Conservation (phyloP, 2,113 vertebrate genomes). For the Scomber scombrus region DNA sequence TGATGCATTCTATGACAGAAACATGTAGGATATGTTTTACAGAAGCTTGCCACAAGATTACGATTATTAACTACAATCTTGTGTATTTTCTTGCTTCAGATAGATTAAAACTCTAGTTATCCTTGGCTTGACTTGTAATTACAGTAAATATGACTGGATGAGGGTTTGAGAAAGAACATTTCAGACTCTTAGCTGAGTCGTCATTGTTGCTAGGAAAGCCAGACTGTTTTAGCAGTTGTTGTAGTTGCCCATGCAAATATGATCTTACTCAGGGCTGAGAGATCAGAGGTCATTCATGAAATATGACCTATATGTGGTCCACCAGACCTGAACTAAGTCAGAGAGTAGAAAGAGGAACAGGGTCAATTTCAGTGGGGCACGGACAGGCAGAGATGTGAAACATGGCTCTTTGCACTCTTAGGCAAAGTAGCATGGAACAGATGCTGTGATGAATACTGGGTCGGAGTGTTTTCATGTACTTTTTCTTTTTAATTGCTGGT, state of each 20-base stretch:
- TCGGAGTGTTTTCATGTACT: background rate
- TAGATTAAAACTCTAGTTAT: background rate
- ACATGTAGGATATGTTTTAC: constrained; percentile 14
- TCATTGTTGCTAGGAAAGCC: background rate
- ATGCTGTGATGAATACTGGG: background rate
- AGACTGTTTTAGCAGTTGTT: constrained; percentile 7
- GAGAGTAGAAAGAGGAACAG: constrained; percentile 42
- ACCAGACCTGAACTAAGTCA: constrained; percentile 46
- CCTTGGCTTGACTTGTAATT: background rate
- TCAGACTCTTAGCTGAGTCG: background rate
- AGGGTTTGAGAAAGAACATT: background rate
- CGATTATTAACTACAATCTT: background rate
- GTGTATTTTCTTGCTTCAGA: background rate
- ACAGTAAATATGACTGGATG: background rate
- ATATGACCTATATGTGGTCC: constrained; percentile 64
- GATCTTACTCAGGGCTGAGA: constrained; percentile 1
- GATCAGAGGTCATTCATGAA: constrained; percentile 68
- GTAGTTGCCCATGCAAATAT: background rate
- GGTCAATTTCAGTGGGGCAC: constrained; percentile 51
- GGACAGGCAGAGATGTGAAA: constrained; percentile 29
- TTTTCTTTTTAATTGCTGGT: background rate
- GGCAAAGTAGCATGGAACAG: background rate
- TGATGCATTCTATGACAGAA: constrained; percentile 19
- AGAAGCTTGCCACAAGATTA: constrained; percentile 10
- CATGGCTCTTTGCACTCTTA: constrained; percentile 7